Percentiles rank a stretch among this genome's conserved stretches.
These are phyloP conservation scores for Melanotaenia duboulayi DNA, from an alignment of 2,113 vertebrate species.

Conservation along the genomic window DNA sequence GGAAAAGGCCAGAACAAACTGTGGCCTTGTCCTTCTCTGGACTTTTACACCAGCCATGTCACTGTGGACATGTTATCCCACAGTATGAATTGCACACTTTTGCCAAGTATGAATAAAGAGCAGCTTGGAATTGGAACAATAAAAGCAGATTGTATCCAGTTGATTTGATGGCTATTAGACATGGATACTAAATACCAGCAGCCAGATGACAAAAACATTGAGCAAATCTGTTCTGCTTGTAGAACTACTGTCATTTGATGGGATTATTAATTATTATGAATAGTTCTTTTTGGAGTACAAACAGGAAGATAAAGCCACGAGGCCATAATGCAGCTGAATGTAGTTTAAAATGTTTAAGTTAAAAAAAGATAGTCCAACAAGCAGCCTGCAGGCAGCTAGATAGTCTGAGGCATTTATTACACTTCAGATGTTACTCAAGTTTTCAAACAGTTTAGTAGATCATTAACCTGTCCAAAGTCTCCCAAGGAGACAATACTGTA, in stretches of 20 bases:
- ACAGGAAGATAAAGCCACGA: not conserved
- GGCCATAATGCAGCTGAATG: too few relatives aligned
- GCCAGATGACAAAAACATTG: constrained; percentile 14
- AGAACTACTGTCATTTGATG: constrained; percentile 28
- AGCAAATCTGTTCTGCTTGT: constrained; percentile 25
- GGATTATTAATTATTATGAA: constrained; percentile 1
- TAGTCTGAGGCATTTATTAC: constrained; percentile 70
- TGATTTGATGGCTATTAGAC: constrained; percentile 47
- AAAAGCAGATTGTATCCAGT: constrained; percentile 32
- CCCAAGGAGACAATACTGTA: constrained; percentile 28
- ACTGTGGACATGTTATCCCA: constrained; percentile 52
- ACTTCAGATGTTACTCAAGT: constrained; percentile 52
- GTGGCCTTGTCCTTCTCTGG: constrained; percentile 61
- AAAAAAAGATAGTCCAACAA: constrained; percentile 11
- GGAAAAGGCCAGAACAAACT: constrained; percentile 72
- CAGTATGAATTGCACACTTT: constrained; percentile 20
- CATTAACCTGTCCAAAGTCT: constrained; percentile 60
- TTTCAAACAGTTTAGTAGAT: constrained; percentile 56
- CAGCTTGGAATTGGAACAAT: constrained; percentile 9
- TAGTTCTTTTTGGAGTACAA: not conserved
- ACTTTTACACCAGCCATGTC: constrained; percentile 58
- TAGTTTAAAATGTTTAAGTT: not conserved
- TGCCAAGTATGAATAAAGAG: constrained; percentile 41
- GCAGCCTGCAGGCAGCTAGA: constrained; percentile 40
- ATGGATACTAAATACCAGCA: constrained; percentile 42